Conservation (phyloP, 1,140 invertebrate species). For the Plectrocnemia conspersa region DNA sequence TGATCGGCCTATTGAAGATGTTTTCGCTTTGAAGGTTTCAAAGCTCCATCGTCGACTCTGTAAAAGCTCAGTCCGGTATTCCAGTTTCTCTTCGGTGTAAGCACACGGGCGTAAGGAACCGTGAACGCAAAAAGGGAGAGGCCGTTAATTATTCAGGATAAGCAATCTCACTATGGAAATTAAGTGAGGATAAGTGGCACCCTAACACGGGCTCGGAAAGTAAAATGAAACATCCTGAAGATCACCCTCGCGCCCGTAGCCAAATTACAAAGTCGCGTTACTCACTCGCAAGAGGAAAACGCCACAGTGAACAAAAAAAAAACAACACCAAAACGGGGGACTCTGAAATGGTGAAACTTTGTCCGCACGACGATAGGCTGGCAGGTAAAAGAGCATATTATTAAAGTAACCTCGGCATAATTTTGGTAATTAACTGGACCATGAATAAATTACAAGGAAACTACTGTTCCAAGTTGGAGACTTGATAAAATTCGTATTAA, state of each 20-base stretch:
- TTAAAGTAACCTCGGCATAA: conserved; percentile 23
- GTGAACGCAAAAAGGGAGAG: conserved; percentile 25
- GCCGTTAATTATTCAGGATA: conserved; percentile 35
- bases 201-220: conserved; percentile 12
- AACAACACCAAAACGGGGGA: not conserved
- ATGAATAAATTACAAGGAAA: conserved; percentile 30
- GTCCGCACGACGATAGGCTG: not conserved
- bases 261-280: conserved; percentile 30
- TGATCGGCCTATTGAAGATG: conserved; percentile 16
- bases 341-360: conserved; percentile 9
- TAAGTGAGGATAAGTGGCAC: conserved; percentile 33
- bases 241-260: not conserved
- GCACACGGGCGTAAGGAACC: conserved; percentile 15
- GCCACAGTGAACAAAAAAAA: conserved; percentile 3
- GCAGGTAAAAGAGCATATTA: conserved; percentile 24
- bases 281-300: conserved; percentile 4
- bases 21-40: conserved; percentile 9
- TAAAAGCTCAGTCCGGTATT: conserved; percentile 21
- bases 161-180: conserved; percentile 36
- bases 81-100: conserved; percentile 14
- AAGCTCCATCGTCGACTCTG: not conserved
- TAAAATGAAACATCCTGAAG: conserved; percentile 28
- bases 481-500: too few species aligned
- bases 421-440: conserved; percentile 25
- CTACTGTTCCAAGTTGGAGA: too few species aligned